Base-by-base conservation (phyloP, 2,888 invertebrate species). In the Tinea semifulvella region DNA sequence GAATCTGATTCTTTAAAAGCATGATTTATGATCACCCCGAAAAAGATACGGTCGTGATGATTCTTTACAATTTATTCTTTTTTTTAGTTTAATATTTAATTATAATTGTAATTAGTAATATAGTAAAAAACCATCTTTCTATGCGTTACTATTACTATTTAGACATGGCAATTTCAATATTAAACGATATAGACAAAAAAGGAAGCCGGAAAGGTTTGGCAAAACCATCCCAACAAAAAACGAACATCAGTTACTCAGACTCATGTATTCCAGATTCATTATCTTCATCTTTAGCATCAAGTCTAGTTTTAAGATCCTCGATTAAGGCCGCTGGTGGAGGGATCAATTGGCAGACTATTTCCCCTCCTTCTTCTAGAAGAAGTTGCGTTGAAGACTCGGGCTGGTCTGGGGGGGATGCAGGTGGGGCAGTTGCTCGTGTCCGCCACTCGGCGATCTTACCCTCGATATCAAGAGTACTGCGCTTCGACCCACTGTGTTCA, bases 391-490 rank as follows among this genome's bases (percentile, higher is more conserved):
- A 54, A 18, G 58, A 53, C 46, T 51, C 52, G 43, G 44, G 14
- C 43, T 44, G 49, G 46, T 17, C 42, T 13, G 35, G 20, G 8
- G 45, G 39, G 3, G 47, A 56, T 46, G 53, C 53, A 47, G 57
- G 53, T 3, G 46, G 43, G 46, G 64, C 55, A 47, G 57, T 55
- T 55, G 56, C 57, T 45, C 73, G 65, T 45, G 59, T 62, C 55
- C 75, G 69, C 77, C 76, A 76, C 68, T 71, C 70, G 49, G 72
- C 77, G 48, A 79, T 73, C 72, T 77, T 79, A 54, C 77, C 79
- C 65, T 80, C 79, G 72, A 80, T 73, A 72, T 80, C 79, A 52
- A 80, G 71, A 55, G 79, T 80, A 65, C 74, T 76, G 57, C 77
- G 75, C 63, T 77, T 79, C 49, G 76, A 77, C 31, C 74, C 79